These are phyloP conservation scores for Ptychoptera albimana DNA, from an alignment of 2,888 invertebrate genomes.

Conservation along the genomic window DNA sequence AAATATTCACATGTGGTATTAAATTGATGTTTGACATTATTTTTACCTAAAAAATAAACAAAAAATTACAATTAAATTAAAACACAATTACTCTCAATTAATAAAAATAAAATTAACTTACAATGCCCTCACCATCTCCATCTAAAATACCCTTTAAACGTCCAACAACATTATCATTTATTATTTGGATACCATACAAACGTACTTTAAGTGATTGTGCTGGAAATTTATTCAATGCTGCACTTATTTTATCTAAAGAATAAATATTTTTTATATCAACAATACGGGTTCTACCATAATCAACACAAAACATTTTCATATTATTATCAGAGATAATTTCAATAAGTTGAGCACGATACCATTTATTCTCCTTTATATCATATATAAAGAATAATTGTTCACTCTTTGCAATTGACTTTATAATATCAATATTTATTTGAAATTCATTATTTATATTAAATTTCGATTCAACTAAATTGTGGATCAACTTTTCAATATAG, in stretches of 20 bases:
- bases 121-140: slow-evolving; percentile 29
- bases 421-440: slow-evolving; percentile 1
- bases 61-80: neutral
- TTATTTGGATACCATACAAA: slow-evolving; percentile 39
- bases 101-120: slow-evolving; percentile 12
- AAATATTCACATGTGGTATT: slow-evolving; percentile 42
- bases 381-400: slow-evolving; percentile 6
- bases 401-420: slow-evolving; percentile 1
- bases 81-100: neutral
- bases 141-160: slow-evolving; percentile 44
- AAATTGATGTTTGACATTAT: neutral
- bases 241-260: slow-evolving; percentile 34
- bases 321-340: slow-evolving; percentile 17
- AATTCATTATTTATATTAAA: slow-evolving; percentile 17
- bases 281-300: slow-evolving; percentile 34
- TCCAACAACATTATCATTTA: slow-evolving; percentile 33
- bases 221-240: slow-evolving; percentile 39
- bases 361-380: slow-evolving; percentile 5
- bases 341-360: slow-evolving; percentile 6
- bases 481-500: slow-evolving; percentile 18
- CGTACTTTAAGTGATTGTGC: slow-evolving; percentile 41
- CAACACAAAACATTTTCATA: slow-evolving; percentile 36
- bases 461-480: slow-evolving; percentile 20
- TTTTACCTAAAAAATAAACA: slow-evolving; percentile 1
- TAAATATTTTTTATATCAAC: slow-evolving; percentile 30